Base-by-base conservation (phyloP, 2,888 invertebrate species). In the Catonia carolina region DNA sequence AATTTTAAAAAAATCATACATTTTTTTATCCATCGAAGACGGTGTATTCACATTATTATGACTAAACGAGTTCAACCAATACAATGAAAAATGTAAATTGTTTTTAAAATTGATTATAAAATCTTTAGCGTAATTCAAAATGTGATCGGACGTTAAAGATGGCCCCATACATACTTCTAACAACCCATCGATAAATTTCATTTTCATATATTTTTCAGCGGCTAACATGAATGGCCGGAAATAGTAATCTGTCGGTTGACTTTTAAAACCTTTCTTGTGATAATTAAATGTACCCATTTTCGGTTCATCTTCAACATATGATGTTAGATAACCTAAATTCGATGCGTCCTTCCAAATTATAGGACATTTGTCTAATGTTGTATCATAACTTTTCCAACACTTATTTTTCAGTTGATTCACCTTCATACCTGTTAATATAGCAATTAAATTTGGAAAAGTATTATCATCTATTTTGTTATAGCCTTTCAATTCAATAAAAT, bases 371-470 rank as follows among this genome's bases (percentile, higher is more conserved):
- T 92, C 89, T 51, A 84, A 68, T 33, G 80, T 79, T 68, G 59
- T 45, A 12, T 55, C 58, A 64, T 52, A 8, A n/a, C 23, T 53
- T 17, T 55, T 58, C 60, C 60, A 65, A 52, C 67, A 67, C 0
- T 58, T 59, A 45, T 56, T 58, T 22, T 53, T 54, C 27, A 67
- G 35, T 41, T 66, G 66, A 1, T 45, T 53, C 4, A 62, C 48
- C 15, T 56, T 80, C 61, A 79, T 76, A 1, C 93, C 94, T 0
- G 86, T 83, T 12, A 89, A 74, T 42, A 87, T 77, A 0, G 92
- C 89, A 79, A 92, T 85, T 50, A 95, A 72, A 72, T 95, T 96
- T 0, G 94, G 91, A 68, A 88, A 90, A 0, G 93, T 94, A 67
- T 94, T 94, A 68, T 93, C 93, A 6, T 83, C 90, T 60, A 89